Evolutionary conservation across 2,888 invertebrate genomes (phyloP).

Genomic region (Pachliopta kotzebuea): DNA sequence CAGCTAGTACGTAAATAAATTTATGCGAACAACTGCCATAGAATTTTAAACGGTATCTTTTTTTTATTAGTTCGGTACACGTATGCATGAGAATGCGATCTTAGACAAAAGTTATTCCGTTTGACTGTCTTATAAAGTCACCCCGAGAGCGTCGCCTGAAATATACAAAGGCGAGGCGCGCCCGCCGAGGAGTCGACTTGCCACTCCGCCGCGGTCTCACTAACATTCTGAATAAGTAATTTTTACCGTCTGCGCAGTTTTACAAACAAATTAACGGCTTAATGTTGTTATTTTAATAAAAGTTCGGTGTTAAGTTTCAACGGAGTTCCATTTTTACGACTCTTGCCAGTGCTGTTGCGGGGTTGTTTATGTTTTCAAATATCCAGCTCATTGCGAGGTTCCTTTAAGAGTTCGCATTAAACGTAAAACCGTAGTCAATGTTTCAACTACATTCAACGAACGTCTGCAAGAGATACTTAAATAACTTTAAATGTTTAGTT

Average conservation of each 20-base stretch:
- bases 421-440: slow-evolving; percentile 27
- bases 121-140: slow-evolving; percentile 26
- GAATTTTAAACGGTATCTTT: slow-evolving; percentile 4
- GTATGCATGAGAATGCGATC: slow-evolving; percentile 19
- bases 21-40: background rate
- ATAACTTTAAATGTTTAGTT: slow-evolving; percentile 20
- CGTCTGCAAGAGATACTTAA: slow-evolving; percentile 19
- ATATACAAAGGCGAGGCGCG: slow-evolving; percentile 66
- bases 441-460: slow-evolving; percentile 21
- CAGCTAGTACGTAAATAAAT: background rate
- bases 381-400: slow-evolving; percentile 37
- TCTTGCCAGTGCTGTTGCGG: slow-evolving; percentile 56
- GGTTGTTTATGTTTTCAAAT: slow-evolving; percentile 64
- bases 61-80: slow-evolving; percentile 5
- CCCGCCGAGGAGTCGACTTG: slow-evolving; percentile 56
- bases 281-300: slow-evolving; percentile 79
- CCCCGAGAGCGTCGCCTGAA: slow-evolving; percentile 50
- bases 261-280: slow-evolving; percentile 78
- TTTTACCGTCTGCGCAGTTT: slow-evolving; percentile 76
- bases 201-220: slow-evolving; percentile 58
- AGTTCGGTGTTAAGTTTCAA: slow-evolving; percentile 64
- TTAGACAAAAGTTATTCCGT: slow-evolving; percentile 20
- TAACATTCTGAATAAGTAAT: slow-evolving; percentile 75
- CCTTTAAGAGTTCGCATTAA: slow-evolving; percentile 30
- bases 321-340: slow-evolving; percentile 71